A percentile compares a stretch with the other conserved stretches of the same genome.
phyloP scores from a whole-genome alignment of 2,888 invertebrate species.

The Tholera decimalis region DNA sequence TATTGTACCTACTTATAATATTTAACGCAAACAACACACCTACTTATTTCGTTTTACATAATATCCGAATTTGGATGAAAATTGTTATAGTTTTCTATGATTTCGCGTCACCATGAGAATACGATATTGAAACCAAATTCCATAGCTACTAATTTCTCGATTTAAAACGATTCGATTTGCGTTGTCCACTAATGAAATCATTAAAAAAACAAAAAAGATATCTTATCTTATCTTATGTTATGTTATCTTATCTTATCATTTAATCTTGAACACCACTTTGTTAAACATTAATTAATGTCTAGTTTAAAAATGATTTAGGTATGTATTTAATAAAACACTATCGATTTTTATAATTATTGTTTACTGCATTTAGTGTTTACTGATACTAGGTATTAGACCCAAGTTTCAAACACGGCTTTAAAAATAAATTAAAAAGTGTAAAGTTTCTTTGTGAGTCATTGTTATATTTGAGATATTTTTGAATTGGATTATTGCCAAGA shows the following conservation, averaged over 20 bases:
- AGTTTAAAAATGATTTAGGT: constrained; percentile 14
- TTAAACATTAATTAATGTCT: constrained; percentile 6
- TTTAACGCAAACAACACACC: background rate
- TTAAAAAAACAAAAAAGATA: too few relatives aligned
- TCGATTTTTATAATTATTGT: background rate
- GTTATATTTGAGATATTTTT: too few relatives aligned
- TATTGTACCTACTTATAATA: background rate
- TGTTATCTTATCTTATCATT: too few relatives aligned
- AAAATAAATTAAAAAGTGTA: background rate
- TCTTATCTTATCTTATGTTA: too few relatives aligned
- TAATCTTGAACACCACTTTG: constrained; percentile 33
- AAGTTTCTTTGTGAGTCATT: background rate
- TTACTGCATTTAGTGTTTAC: background rate
- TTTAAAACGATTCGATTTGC: constrained; percentile 3
- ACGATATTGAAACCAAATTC: background rate
- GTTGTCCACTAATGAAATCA: constrained; percentile 9
- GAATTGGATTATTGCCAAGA: too few relatives aligned
- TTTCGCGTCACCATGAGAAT: background rate
- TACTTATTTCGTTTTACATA: constrained; percentile 7
- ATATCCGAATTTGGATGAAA: constrained; percentile 20
- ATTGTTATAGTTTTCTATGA: background rate
- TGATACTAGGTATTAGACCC: background rate
- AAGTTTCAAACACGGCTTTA: too few relatives aligned
- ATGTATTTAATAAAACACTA: background rate
- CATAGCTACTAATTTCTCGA: background rate